These are phyloP conservation scores for Xerus rutilus DNA, from an alignment of 2,797 vertebrate species.

Conservation along the genomic window DNA sequence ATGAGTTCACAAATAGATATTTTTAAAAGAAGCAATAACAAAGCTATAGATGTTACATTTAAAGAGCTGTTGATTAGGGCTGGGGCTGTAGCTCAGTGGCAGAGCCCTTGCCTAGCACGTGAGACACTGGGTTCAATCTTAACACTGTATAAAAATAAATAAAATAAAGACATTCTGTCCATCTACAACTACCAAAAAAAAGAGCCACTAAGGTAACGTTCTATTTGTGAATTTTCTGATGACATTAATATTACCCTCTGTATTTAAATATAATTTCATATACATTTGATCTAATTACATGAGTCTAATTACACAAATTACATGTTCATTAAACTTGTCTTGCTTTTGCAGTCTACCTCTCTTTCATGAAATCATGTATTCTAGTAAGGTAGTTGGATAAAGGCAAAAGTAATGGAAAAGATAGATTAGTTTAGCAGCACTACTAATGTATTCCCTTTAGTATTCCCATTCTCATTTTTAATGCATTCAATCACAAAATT, in stretches of 20 bases:
- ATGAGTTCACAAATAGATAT: background rate
- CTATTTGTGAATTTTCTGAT: conserved; percentile 7
- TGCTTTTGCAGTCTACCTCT: background rate
- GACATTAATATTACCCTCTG: background rate
- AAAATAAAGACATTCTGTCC: too few relatives aligned
- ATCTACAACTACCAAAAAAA: too few relatives aligned
- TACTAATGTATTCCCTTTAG: background rate
- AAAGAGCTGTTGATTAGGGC: background rate
- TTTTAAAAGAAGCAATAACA: conserved; percentile 1
- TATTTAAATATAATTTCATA: conserved; percentile 22
- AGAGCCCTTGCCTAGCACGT: too few relatives aligned
- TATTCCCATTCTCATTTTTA: background rate
- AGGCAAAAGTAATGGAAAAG: conserved; percentile 20
- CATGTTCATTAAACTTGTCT: background rate
- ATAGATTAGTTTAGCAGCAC: background rate
- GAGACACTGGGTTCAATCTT: too few relatives aligned
- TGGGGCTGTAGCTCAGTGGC: too few relatives aligned
- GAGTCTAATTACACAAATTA: background rate
- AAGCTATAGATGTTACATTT: conserved; percentile 3
- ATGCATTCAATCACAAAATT: background rate
- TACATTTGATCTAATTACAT: conserved; percentile 37
- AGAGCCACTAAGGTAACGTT: background rate
- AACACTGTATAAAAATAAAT: too few relatives aligned
- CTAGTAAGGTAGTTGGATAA: background rate
- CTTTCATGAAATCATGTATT: conserved; percentile 49